Base-by-base conservation (phyloP, 23 tunicate species). In the Halocynthia roretzi region DNA sequence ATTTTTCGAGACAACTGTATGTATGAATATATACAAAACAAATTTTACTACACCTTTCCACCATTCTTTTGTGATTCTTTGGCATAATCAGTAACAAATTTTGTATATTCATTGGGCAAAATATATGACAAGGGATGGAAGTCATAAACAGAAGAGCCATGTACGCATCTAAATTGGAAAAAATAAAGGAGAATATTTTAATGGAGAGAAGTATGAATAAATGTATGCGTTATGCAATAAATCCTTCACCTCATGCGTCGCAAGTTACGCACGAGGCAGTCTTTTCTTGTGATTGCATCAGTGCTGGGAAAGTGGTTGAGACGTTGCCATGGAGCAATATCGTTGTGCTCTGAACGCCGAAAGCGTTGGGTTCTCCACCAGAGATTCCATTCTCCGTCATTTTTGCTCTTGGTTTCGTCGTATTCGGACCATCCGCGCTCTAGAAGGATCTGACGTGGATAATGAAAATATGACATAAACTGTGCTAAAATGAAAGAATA, bases 361-460 rank as follows among this genome's bases (percentile, higher is more conserved):
- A 89, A 89, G 53, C 96, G 72, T 67, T 89, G 96, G 15, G 96
- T 89, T 70, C 76, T 89, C 96, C 96, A 89, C 96, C 96, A 89
- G 17, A 89, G 77, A 76, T 89, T 89, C 96, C 96, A 89, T 71
- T 81, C 84, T 23, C 93, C 81, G 11, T 77, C 84, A 50, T 77
- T 72, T 18, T 54, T 51, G 20, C 62, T 76, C 14, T 61, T 71
- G 6, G 8, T 70, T 61, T 89, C 96, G 76, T 89, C 88, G 71
- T 79, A 84, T 80, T 89, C 88, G 7, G 73, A 65, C 96, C 96
- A 89, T 40, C 96, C 96, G 10, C 96, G 78, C 57, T 89, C 96
- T 8, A 70, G 11, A 10, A 89, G 67, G 9, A 87, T 83, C 93
- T 87, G 66, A 67, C 23, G 7, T 49, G 61, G 54, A 54, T 31